Evolutionary conservation across 2,797 vertebrate genomes (phyloP).

Genomic region (Hoplostethus atlanticus): DNA sequence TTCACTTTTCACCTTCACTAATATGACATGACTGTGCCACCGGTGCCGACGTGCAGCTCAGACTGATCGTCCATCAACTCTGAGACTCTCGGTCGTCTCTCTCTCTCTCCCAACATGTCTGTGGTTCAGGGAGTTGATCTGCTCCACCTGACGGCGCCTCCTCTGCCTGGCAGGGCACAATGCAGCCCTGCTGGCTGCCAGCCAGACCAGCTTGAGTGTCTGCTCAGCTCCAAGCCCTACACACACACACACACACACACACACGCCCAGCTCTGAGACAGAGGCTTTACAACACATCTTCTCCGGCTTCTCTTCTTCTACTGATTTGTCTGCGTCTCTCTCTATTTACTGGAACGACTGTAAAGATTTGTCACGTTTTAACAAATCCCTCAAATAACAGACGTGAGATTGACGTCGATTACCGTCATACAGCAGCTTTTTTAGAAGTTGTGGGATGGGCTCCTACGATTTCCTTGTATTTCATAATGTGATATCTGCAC

Average conservation of each 20-base stretch:
- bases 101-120: slow-evolving; percentile 66
- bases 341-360: slow-evolving; percentile 19
- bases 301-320: slow-evolving; percentile 31
- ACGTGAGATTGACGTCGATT: slow-evolving; percentile 52
- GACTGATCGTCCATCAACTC: slow-evolving; percentile 62
- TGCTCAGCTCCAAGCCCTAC: slow-evolving; percentile 77
- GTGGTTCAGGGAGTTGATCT: slow-evolving; percentile 78
- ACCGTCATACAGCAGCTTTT: slow-evolving; percentile 48
- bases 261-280: slow-evolving; percentile 59
- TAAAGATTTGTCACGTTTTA: slow-evolving; percentile 16
- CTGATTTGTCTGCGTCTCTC: slow-evolving; percentile 16
- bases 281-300: slow-evolving; percentile 65
- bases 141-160: slow-evolving; percentile 83
- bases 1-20: slow-evolving; percentile 14
- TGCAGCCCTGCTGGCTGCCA: slow-evolving; percentile 81
- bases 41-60: slow-evolving; percentile 39
- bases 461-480: slow-evolving; percentile 57
- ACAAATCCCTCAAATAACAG: slow-evolving; percentile 51
- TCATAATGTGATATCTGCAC: slow-evolving; percentile 50
- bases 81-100: slow-evolving; percentile 62
- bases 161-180: slow-evolving; percentile 80
- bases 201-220: slow-evolving; percentile 83
- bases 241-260: slow-evolving; percentile 16
- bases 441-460: slow-evolving; percentile 39
- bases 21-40: slow-evolving; percentile 43